Conservation (phyloP, 2,113 vertebrate species). For the Lepidothrix coronata region DNA sequence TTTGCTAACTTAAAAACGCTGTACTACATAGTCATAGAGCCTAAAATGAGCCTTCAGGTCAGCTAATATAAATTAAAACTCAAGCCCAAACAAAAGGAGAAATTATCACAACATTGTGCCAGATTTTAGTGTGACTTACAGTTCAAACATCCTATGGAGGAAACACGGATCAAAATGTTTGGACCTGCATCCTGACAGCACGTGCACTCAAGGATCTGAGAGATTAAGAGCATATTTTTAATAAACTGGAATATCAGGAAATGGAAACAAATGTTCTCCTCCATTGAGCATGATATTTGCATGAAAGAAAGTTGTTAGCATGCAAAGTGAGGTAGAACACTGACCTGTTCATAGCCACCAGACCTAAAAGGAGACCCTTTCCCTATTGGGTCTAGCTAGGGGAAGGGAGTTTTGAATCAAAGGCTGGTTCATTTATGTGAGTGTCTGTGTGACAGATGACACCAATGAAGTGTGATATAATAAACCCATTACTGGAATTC, state of each 20-base stretch:
- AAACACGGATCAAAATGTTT: neutral
- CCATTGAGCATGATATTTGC: neutral
- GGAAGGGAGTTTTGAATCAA: constrained; percentile 21
- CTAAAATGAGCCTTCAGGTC: neutral
- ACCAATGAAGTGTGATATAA: constrained; percentile 70
- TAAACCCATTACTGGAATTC: constrained; percentile 69
- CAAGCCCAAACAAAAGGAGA: constrained; percentile 7
- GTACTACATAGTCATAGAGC: neutral
- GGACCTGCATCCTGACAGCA: constrained; percentile 15
- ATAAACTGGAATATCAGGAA: constrained; percentile 38
- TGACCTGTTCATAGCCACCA: neutral
- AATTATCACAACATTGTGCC: neutral
- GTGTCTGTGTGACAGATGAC: constrained; percentile 64
- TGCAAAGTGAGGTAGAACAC: neutral
- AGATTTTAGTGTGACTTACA: neutral
- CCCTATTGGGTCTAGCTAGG: neutral
- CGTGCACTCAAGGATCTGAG: neutral
- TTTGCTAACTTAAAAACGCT: neutral
- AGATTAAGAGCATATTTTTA: constrained; percentile 30
- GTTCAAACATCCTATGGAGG: neutral
- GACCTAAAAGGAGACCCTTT: neutral
- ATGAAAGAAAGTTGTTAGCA: constrained; percentile 17
- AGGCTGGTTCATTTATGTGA: constrained; percentile 42
- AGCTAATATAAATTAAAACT: neutral
- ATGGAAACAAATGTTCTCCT: constrained; percentile 40